Percentiles rank a stretch among this genome's conserved stretches.
These are phyloP conservation scores for Dendropsophus ebraccatus DNA, from an alignment of 2,113 vertebrate genomes.

Conservation along the genomic window DNA sequence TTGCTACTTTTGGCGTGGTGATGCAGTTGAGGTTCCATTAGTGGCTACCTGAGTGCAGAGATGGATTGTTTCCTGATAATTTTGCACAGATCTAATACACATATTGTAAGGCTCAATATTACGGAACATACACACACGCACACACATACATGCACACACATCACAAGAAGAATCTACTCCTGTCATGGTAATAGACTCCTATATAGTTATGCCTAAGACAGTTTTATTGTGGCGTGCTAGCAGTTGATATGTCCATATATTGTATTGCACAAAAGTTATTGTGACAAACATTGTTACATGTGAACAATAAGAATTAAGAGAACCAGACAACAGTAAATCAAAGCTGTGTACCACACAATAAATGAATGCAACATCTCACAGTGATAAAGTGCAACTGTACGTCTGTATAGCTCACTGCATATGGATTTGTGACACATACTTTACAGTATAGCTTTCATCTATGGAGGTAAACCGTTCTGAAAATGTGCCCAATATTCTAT, in stretches of 20 bases:
- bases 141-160: not conserved
- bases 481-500: not conserved
- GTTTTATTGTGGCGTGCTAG: not conserved
- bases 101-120: slow-evolving; percentile 20
- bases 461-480: not conserved
- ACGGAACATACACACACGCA: not conserved
- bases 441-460: not conserved
- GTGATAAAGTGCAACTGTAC: not conserved
- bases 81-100: slow-evolving; percentile 29
- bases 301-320: not conserved
- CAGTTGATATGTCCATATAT: slow-evolving; percentile 1
- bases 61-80: slow-evolving; percentile 23
- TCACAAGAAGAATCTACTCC: not conserved
- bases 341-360: not conserved
- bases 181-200: not conserved
- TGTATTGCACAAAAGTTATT: not conserved
- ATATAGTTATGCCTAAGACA: not conserved
- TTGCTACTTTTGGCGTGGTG: not conserved
- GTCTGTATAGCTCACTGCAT: not conserved
- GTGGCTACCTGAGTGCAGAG: slow-evolving; percentile 44
- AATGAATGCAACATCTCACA: not conserved
- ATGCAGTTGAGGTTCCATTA: slow-evolving; percentile 24
- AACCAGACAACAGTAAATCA: not conserved
- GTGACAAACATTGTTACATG: not conserved
- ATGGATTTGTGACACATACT: not conserved